phyloP scores from a whole-genome alignment of 2,797 vertebrate genomes.

The Lacerta viridis region DNA sequence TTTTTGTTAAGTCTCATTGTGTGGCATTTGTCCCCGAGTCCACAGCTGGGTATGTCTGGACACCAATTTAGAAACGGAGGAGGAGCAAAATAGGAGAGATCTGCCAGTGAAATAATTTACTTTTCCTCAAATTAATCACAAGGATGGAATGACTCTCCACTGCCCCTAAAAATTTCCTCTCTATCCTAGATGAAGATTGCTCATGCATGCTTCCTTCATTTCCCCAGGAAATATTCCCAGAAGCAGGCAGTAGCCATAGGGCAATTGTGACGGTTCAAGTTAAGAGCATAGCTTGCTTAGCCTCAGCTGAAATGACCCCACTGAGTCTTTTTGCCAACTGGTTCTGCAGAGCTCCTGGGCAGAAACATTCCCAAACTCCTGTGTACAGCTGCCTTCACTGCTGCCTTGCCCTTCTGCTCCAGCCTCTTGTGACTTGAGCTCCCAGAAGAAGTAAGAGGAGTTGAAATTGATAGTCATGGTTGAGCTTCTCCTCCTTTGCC shows the following conservation, averaged over 20 bases:
- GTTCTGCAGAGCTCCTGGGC: background rate
- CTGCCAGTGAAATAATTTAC: background rate
- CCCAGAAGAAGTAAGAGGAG: background rate
- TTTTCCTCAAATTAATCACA: background rate
- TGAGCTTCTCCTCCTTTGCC: background rate
- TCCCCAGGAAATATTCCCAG: background rate
- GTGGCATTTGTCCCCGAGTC: background rate
- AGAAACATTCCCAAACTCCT: background rate
- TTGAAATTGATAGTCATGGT: background rate
- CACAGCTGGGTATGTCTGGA: accelerated
- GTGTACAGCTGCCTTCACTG: background rate
- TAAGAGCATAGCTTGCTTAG: background rate
- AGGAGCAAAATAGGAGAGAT: background rate
- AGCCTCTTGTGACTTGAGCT: background rate
- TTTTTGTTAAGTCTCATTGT: conserved; percentile 27
- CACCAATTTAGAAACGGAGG: background rate
- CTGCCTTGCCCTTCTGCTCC: background rate
- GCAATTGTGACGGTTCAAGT: background rate
- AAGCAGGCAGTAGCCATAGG: background rate
- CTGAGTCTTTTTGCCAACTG: background rate
- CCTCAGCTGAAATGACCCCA: background rate
- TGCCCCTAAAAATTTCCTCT: too few relatives aligned
- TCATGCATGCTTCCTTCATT: background rate
- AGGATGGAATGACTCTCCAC: background rate
- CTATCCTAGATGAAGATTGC: background rate